A percentile compares a stretch with the other conserved stretches of the same genome.
These are phyloP conservation scores for Tapera naevia DNA, from an alignment of 2,797 vertebrate genomes.

Conservation along the genomic window DNA sequence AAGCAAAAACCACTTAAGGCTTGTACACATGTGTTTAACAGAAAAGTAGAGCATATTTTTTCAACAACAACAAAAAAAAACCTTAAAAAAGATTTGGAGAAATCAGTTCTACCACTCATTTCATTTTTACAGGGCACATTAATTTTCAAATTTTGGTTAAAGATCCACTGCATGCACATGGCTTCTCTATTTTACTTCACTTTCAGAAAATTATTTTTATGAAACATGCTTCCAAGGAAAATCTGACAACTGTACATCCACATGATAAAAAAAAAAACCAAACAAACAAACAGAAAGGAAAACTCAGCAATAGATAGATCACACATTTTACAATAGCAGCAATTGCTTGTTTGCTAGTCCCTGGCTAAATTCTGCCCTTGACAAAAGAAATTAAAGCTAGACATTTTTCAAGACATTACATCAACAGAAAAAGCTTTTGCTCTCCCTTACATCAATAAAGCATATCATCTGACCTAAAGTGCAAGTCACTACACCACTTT, in stretches of 20 bases:
- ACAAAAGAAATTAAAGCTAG: neutral
- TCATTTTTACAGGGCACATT: neutral
- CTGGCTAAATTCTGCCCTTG: neutral
- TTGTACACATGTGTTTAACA: neutral
- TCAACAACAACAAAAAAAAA: neutral
- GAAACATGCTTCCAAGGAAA: neutral
- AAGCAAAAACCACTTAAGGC: neutral
- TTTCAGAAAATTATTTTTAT: neutral
- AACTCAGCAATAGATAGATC: neutral
- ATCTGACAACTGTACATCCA: neutral
- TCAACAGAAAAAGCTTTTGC: neutral
- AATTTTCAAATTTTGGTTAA: neutral
- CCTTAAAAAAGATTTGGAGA: neutral
- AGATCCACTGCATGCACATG: neutral
- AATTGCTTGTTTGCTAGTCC: neutral
- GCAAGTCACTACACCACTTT: neutral
- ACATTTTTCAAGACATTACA: neutral
- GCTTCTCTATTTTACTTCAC: neutral
- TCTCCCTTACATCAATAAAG: neutral
- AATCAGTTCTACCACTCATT: neutral
- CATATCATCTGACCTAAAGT: neutral
- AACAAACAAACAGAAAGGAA: neutral
- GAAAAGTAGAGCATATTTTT: neutral
- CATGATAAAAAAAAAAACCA: neutral
- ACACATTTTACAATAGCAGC: neutral